Evolutionary conservation across 2,888 invertebrate species (phyloP).

Genomic region (Syrista parreyssii): DNA sequence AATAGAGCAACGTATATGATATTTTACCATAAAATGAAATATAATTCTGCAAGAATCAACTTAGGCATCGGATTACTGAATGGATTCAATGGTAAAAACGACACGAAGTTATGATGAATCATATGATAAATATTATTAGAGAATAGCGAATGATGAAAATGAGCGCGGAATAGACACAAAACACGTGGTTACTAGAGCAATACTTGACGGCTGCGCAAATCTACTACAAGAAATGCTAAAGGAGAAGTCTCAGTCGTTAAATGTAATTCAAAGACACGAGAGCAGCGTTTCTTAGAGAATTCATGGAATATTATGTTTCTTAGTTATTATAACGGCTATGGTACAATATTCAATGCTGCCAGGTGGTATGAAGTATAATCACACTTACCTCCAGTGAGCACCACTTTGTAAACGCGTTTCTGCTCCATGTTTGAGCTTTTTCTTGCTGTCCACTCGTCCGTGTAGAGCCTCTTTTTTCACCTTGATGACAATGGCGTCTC

Average conservation of each 20-base stretch:
- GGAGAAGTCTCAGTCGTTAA: background rate
- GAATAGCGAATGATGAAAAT: background rate
- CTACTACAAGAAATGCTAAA: background rate
- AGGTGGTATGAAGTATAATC: background rate
- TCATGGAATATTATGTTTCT: background rate
- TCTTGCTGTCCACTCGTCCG: background rate
- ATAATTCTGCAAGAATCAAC: background rate
- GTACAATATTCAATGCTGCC: background rate
- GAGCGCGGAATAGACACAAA: background rate
- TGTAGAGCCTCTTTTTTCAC: background rate
- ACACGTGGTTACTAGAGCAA: background rate
- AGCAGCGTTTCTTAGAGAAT: background rate
- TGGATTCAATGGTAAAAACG: background rate
- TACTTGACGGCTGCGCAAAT: background rate
- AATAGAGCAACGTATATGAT: background rate
- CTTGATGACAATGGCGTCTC: background rate
- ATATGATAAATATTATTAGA: background rate
- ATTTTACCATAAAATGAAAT: background rate
- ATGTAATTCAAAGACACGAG: background rate
- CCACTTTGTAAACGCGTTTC: conserved; percentile 84
- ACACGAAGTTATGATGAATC: background rate
- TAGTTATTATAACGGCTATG: background rate
- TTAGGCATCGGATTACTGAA: background rate
- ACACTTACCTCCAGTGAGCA: conserved; percentile 88
- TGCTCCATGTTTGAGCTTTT: conserved; percentile 63